phyloP scores from a whole-genome alignment of 2,113 vertebrate species.

The Myxocyprinus asiaticus region DNA sequence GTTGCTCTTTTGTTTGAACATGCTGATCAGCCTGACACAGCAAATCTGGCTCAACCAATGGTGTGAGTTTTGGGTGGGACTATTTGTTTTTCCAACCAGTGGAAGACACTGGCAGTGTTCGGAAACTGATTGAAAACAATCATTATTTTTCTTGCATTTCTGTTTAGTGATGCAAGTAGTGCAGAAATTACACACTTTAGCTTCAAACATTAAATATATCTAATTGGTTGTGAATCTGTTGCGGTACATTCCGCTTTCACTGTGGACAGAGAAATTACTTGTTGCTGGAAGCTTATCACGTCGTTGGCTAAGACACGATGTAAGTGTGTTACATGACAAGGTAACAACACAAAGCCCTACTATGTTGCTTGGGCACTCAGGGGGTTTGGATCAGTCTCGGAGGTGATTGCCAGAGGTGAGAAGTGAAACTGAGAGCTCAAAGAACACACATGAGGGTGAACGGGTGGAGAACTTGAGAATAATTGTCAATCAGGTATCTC shows the following conservation, averaged over 20 bases:
- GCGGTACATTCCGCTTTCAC: not conserved
- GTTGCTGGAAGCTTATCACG: not conserved
- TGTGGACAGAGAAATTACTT: not conserved
- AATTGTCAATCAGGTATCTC: conserved; percentile 50
- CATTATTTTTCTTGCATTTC: no score
- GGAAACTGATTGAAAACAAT: no score
- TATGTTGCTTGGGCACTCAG: conserved; percentile 24
- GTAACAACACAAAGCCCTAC: not conserved
- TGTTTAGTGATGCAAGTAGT: no score
- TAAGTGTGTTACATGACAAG: conserved; percentile 4
- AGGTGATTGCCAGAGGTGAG: conserved; percentile 28
- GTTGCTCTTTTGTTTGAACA: no score
- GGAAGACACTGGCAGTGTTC: no score
- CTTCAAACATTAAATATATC: no score
- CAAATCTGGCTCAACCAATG: no score
- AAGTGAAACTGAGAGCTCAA: conserved; percentile 11
- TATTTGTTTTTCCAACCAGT: no score
- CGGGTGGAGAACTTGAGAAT: conserved; percentile 28
- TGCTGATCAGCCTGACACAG: no score
- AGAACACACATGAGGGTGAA: conserved; percentile 6
- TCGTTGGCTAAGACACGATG: not conserved
- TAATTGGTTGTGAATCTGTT: no score
- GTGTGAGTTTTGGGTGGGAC: no score
- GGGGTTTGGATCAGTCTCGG: not conserved
- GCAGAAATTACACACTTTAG: no score